Conservation (phyloP, 53 echinoderm and acorn worm genomes). For the Apostichopus leukothele region DNA sequence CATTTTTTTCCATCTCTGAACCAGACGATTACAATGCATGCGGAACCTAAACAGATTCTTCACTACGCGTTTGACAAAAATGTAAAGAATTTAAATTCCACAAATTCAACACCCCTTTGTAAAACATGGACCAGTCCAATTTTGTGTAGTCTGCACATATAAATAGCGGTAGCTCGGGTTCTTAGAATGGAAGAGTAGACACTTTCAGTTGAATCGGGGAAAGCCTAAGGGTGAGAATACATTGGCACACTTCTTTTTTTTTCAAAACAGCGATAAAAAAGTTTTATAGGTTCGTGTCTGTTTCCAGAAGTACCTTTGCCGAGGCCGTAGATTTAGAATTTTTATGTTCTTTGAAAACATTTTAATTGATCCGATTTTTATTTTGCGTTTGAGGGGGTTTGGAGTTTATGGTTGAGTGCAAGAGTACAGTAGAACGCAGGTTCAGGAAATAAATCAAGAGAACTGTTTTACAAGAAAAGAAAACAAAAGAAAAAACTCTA, state of each 20-base stretch:
- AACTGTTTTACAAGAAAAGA: neutral
- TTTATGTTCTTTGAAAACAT: neutral
- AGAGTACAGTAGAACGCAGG: neutral
- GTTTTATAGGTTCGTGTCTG: neutral
- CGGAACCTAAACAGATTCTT: no score
- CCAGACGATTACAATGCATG: no score
- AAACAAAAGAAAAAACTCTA: neutral
- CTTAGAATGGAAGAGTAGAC: neutral
- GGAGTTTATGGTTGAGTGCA: neutral
- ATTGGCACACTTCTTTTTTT: neutral
- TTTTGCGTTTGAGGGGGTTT: neutral
- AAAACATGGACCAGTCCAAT: neutral
- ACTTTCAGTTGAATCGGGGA: conserved; percentile 6
- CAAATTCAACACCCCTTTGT: neutral
- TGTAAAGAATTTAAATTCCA: neutral
- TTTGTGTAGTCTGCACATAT: neutral
- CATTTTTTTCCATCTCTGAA: no score
- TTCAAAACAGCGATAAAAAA: neutral
- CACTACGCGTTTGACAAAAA: no score
- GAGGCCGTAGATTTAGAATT: neutral
- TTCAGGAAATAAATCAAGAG: conserved; percentile 6
- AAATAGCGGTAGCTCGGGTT: neutral
- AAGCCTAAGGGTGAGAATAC: neutral
- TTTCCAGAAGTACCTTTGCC: neutral
- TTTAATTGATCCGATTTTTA: neutral